phyloP scores from a whole-genome alignment of 1,140 invertebrate species.

The Calephelis nemesis region DNA sequence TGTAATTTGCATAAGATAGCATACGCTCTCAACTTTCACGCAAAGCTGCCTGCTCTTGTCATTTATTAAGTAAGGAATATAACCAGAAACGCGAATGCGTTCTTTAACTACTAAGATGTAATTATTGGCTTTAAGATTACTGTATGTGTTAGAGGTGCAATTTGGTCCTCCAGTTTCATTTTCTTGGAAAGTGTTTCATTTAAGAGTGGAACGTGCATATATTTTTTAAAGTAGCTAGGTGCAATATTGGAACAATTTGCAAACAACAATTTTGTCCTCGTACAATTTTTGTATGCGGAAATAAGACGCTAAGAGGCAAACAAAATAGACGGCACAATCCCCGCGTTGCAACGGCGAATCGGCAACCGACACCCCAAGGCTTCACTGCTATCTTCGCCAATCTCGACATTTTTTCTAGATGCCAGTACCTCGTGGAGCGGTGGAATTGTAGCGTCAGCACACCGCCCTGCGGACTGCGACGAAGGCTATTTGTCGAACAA shows the following conservation, averaged over 20 bases:
- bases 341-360: constrained; percentile 69
- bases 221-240: constrained; percentile 25
- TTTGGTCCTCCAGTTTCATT: constrained; percentile 1
- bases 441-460: constrained; percentile 67
- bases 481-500: constrained; percentile 72
- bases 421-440: constrained; percentile 42
- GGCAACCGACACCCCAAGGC: constrained; percentile 62
- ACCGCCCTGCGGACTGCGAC: constrained; percentile 65
- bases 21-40: constrained; percentile 77
- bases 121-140: constrained; percentile 45
- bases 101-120: constrained; percentile 69
- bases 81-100: constrained; percentile 73
- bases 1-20: constrained; percentile 79
- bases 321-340: constrained; percentile 73
- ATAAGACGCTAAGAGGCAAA: constrained; percentile 73
- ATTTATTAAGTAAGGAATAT: constrained; percentile 76
- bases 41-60: constrained; percentile 72
- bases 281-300: constrained; percentile 65
- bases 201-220: constrained; percentile 24
- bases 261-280: constrained; percentile 63
- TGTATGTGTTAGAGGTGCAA: constrained; percentile 23
- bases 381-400: constrained; percentile 57
- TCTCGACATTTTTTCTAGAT: constrained; percentile 73
- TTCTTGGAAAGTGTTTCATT: constrained; percentile 29
- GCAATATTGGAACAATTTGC: constrained; percentile 44